A percentile compares a stretch with the other conserved stretches of the same genome.
Conservation (phyloP, 2,888 invertebrate species). For the Tanytarsus gracilentus region DNA sequence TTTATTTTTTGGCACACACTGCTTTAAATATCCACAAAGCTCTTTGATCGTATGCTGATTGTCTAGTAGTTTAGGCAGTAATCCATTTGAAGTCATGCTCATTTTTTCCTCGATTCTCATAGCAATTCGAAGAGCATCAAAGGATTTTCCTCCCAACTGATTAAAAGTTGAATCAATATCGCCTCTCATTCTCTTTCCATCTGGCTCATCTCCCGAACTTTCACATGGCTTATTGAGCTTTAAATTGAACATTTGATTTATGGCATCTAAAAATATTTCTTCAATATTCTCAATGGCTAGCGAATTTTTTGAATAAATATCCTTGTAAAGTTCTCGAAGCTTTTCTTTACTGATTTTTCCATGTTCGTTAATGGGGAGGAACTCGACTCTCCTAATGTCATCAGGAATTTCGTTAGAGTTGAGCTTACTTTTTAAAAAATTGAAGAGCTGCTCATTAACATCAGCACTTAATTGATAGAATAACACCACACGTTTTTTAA, state of each 20-base stretch:
- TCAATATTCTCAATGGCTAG: neutral
- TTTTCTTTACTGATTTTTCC: conserved; percentile 57
- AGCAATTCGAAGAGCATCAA: conserved; percentile 55
- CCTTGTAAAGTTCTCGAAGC: conserved; percentile 43
- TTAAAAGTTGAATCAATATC: conserved; percentile 45
- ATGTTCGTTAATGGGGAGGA: conserved; percentile 54
- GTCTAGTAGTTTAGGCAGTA: conserved; percentile 50
- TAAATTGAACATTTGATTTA: conserved; percentile 37
- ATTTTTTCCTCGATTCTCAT: conserved; percentile 47
- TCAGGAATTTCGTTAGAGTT: conserved; percentile 54
- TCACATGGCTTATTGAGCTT: conserved; percentile 35
- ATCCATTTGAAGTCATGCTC: conserved; percentile 44
- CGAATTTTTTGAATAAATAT: conserved; percentile 31
- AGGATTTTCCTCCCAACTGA: conserved; percentile 61
- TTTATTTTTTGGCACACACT: conserved; percentile 31
- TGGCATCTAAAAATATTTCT: conserved; percentile 31
- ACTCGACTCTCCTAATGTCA: conserved; percentile 50
- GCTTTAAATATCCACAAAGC: conserved; percentile 10
- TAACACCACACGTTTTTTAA: conserved; percentile 45
- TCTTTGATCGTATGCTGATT: conserved; percentile 42
- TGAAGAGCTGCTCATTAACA: conserved; percentile 39
- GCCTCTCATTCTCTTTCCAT: conserved; percentile 23
- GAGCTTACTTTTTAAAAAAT: conserved; percentile 44
- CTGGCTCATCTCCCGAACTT: conserved; percentile 35
- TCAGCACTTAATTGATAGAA: conserved; percentile 45